Percentiles rank a stretch among this genome's conserved stretches.
Conservation (phyloP, 2,113 vertebrate genomes). For the Ptyas mucosa region DNA sequence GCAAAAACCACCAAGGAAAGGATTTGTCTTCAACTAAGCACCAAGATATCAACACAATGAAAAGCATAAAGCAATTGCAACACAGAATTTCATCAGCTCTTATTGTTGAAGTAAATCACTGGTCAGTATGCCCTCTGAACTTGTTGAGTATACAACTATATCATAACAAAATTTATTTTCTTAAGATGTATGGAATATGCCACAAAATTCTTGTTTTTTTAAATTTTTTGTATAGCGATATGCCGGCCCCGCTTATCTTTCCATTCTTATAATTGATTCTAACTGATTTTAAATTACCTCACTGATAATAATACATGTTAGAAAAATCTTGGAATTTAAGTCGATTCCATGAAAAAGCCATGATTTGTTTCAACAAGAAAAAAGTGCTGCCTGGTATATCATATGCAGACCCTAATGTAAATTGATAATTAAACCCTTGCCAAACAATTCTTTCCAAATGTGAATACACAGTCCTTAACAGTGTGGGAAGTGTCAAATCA, state of each 20-base stretch:
- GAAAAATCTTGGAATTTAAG: neutral
- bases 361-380: conserved; percentile 23
- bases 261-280: neutral
- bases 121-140: neutral
- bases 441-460: conserved; percentile 40
- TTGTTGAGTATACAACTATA: neutral
- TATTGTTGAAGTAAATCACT: neutral
- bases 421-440: conserved; percentile 54
- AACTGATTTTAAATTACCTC: neutral
- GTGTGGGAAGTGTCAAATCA: conserved; percentile 48
- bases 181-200: neutral
- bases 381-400: conserved; percentile 35
- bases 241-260: accelerated
- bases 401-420: conserved; percentile 49
- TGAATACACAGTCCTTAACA: conserved; percentile 53
- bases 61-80: neutral
- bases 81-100: neutral
- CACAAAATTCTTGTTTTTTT: accelerated
- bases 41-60: neutral
- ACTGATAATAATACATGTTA: neutral
- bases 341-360: conserved; percentile 21
- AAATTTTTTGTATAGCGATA: neutral
- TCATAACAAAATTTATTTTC: neutral
- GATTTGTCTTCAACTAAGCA: neutral
- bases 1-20: neutral